phyloP scores from a whole-genome alignment of 2,797 vertebrate genomes.

The Neomorphus geoffroyi region DNA sequence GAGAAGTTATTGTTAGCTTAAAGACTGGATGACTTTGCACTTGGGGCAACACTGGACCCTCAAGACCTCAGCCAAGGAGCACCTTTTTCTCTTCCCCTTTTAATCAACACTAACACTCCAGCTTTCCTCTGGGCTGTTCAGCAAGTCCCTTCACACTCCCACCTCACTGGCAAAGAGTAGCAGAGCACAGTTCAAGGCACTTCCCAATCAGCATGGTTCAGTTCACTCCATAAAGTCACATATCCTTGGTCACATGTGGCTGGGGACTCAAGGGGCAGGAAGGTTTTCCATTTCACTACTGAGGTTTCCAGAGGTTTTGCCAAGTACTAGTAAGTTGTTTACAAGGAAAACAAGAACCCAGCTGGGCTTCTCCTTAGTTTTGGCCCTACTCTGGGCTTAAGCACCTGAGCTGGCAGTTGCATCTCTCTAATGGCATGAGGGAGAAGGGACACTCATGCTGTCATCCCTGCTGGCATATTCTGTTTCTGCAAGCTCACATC shows the following conservation, averaged over 20 bases:
- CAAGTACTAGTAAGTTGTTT: conserved; percentile 55
- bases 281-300: conserved; percentile 53
- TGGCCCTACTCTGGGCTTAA: background rate
- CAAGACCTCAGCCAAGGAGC: background rate
- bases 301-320: conserved; percentile 34
- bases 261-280: background rate
- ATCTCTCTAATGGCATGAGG: conserved; percentile 20
- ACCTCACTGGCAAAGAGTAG: background rate
- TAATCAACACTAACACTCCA: background rate
- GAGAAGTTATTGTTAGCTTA: background rate
- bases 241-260: background rate
- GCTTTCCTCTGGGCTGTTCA: background rate
- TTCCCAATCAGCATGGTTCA: background rate
- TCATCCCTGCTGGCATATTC: conserved; percentile 45
- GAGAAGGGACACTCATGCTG: conserved; percentile 43
- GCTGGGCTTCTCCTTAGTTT: conserved; percentile 55
- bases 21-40: background rate
- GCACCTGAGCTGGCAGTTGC: conserved; percentile 57
- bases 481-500: conserved; percentile 43
- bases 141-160: background rate
- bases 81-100: background rate
- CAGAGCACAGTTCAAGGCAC: accelerated
- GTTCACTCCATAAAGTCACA: conserved; percentile 12
- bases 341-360: conserved; percentile 42
- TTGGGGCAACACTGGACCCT: accelerated